Percentiles rank a stretch among this genome's conserved stretches.
These are phyloP conservation scores for Metacarcinus magister DNA, from an alignment of 2,888 invertebrate species.

Conservation along the genomic window DNA sequence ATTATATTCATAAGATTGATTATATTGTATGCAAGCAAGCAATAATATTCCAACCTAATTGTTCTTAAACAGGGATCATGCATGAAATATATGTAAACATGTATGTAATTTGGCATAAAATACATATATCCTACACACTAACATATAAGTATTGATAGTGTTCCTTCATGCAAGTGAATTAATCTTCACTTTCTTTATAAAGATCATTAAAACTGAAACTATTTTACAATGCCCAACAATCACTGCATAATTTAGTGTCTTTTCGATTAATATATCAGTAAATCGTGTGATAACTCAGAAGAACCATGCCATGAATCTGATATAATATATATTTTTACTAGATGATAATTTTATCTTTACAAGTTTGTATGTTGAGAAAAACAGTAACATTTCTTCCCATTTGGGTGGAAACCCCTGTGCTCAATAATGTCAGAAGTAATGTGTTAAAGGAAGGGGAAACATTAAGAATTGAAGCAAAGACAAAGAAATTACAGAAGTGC, in stretches of 20 bases:
- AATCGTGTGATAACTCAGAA: no score
- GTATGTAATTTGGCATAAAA: not conserved
- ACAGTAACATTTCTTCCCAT: no score
- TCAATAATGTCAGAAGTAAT: no score
- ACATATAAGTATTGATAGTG: not conserved
- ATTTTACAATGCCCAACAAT: not conserved
- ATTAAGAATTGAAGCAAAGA: no score
- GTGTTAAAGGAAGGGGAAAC: no score
- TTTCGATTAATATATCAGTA: no score
- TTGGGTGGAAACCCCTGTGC: no score
- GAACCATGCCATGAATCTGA: no score
- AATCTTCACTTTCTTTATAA: not conserved
- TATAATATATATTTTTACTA: no score
- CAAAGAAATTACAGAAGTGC: not conserved
- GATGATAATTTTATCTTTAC: no score
- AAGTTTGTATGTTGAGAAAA: no score
- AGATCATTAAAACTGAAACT: not conserved
- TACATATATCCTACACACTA: not conserved
- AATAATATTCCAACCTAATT: not conserved
- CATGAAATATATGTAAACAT: not conserved
- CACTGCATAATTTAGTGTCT: not conserved
- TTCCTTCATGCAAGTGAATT: not conserved
- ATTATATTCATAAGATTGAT: not conserved
- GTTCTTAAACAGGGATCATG: not conserved
- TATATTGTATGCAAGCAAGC: not conserved